Evolutionary conservation across 2,113 vertebrate species (phyloP).

Genomic region (Paradoxurus hermaphroditus): DNA sequence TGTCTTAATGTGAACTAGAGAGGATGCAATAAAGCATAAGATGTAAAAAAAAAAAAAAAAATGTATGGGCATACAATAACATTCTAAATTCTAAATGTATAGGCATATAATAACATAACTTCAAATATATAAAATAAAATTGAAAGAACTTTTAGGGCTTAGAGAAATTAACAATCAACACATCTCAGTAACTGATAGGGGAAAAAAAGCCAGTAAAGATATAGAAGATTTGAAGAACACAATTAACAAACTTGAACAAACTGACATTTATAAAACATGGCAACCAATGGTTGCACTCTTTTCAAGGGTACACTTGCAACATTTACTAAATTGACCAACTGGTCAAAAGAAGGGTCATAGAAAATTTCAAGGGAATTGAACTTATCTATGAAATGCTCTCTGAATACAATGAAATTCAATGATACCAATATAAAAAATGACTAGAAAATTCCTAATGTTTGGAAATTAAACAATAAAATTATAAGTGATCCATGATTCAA

Average conservation of each 20-base stretch:
- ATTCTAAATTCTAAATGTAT: too few species aligned
- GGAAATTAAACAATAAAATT: background rate
- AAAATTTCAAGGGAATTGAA: background rate
- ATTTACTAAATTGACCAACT: background rate
- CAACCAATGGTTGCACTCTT: background rate
- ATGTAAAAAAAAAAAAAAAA: background rate
- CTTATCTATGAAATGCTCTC: background rate
- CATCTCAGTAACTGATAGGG: background rate
- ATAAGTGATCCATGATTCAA: background rate
- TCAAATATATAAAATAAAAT: background rate
- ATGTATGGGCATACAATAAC: background rate
- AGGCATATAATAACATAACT: background rate
- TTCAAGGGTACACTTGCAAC: background rate
- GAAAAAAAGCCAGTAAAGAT: background rate
- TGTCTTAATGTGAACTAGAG: background rate
- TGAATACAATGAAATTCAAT: background rate
- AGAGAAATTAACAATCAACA: background rate
- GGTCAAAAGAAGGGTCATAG: background rate
- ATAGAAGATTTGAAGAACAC: background rate
- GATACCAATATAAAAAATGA: background rate
- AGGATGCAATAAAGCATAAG: background rate
- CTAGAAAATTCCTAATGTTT: background rate
- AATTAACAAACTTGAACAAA: background rate
- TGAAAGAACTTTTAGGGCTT: background rate
- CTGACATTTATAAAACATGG: background rate